Conservation (phyloP, 2,888 invertebrate genomes). For the Therioaphis trifolii region DNA sequence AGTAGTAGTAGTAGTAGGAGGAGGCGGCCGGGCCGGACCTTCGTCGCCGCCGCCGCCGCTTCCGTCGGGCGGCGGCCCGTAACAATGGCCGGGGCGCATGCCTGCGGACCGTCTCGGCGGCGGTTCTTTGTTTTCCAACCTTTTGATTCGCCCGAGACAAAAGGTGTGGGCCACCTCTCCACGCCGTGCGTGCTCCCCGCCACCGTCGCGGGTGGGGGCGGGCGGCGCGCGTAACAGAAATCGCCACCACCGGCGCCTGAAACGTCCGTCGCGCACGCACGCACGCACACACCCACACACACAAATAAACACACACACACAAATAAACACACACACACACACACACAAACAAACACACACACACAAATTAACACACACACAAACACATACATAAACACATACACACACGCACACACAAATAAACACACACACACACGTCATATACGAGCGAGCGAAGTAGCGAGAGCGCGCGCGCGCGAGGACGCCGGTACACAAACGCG, state of each 20-base stretch:
- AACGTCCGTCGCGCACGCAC: constrained; percentile 13
- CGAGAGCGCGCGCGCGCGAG: constrained; percentile 9
- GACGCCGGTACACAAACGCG: not conserved
- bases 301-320: not conserved
- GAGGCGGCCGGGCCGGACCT: constrained; percentile 54
- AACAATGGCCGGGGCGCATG: constrained; percentile 63
- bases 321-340: not conserved
- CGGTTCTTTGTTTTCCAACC: constrained; percentile 62
- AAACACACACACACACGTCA: no score
- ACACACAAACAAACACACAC: not conserved
- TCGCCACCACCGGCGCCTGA: constrained; percentile 51
- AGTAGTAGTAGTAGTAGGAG: constrained; percentile 3
- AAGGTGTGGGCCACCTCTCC: constrained; percentile 59
- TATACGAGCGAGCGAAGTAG: no score
- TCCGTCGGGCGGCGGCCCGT: constrained; percentile 37
- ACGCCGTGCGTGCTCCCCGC: constrained; percentile 8
- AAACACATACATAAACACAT: no score
- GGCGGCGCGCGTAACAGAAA: constrained; percentile 4
- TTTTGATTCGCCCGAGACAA: constrained; percentile 62
- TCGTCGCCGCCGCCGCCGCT: constrained; percentile 15
- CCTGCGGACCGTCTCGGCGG: constrained; percentile 59
- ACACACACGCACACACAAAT: no score
- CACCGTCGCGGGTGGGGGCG: not conserved
- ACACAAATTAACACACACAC: no score
- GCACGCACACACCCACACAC: not conserved